Base-by-base conservation (phyloP, 1,140 invertebrate species). In the Paraescarpia echinospica region DNA sequence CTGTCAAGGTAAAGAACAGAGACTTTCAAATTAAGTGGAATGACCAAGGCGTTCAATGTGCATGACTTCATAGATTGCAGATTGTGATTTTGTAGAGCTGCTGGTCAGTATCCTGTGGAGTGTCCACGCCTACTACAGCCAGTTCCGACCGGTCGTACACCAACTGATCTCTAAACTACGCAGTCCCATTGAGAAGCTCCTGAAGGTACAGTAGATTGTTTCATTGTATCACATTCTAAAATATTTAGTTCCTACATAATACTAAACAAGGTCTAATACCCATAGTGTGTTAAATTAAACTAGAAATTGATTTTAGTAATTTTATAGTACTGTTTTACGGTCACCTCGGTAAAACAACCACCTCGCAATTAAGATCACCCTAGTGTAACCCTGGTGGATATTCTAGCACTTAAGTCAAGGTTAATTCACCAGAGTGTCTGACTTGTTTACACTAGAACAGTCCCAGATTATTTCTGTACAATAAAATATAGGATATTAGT, bases 141-240 rank as follows among this genome's bases (percentile, higher is more conserved):
- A 99, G 95, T 99, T 99, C 95, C 94, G 96, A 0, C 93, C 96
- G 0, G 96, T 97, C 94, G 97, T 99, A 0, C 95, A 96, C 0
- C 96, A 96, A 1, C 96, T 97, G 92, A 97, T 99, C 1, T 97
- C 97, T 34, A 97, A 92, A 94, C 96, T 93, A 91, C 95, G 95
- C 92, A 92, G 92, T 0, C 98, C 98, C 0, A 98, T 99, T 93
- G 98, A 99, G 94, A 99, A 98, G 96, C 98, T 98, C 95, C 95
- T 99, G 1, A 98, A 98, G 95, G 96, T 96, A 94, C 59, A 27
- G 35, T n/a, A n/a, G 35, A 51, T 6, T 27, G 33, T 35, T 90
- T 27, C 59, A 77, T 27, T 27, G 14, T 77, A 12, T 41, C n/a
- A n/a, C n/a, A n/a, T n/a, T n/a, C n/a, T n/a, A n/a, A n/a, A n/a